phyloP scores from a whole-genome alignment of 1,140 invertebrate species.

The Cydia fagiglandana region DNA sequence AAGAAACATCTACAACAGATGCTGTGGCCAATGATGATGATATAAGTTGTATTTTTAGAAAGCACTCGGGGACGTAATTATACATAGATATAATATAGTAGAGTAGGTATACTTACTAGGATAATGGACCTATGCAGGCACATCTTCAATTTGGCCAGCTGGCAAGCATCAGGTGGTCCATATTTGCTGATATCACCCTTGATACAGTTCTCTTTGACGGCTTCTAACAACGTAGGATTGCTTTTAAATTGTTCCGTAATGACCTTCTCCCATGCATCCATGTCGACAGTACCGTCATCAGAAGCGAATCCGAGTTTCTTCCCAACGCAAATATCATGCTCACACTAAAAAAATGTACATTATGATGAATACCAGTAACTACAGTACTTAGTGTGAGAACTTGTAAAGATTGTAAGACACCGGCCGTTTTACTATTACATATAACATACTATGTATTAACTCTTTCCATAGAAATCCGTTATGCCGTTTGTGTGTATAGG shows the following conservation, averaged over 20 bases:
- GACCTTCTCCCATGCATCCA: not conserved
- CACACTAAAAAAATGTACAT: conserved; percentile 22
- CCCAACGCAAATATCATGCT: conserved; percentile 32
- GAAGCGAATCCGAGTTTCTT: conserved; percentile 13
- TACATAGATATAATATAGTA: not conserved
- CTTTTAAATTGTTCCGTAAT: not conserved
- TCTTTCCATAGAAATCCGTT: no score
- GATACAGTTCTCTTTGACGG: conserved; percentile 28
- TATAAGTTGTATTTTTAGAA: no score
- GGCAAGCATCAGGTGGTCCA: conserved; percentile 17
- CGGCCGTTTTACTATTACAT: no score
- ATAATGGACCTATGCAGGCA: not conserved
- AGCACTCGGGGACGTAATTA: no score
- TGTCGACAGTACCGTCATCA: conserved; percentile 33
- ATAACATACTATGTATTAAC: no score
- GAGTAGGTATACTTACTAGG: not conserved
- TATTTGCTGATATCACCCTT: conserved; percentile 29
- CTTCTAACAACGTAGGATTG: not conserved
- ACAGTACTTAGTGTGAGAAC: no score
- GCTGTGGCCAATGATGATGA: no score
- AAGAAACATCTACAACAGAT: no score
- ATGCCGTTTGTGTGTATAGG: no score
- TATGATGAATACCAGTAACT: not conserved
- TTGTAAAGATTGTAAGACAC: no score
- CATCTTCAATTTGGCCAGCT: conserved; percentile 22